Evolutionary conservation across 2,797 vertebrate species (phyloP), one percentile per base, ranked within the genome.

Genomic region (Ficedula albicollis): DNA sequence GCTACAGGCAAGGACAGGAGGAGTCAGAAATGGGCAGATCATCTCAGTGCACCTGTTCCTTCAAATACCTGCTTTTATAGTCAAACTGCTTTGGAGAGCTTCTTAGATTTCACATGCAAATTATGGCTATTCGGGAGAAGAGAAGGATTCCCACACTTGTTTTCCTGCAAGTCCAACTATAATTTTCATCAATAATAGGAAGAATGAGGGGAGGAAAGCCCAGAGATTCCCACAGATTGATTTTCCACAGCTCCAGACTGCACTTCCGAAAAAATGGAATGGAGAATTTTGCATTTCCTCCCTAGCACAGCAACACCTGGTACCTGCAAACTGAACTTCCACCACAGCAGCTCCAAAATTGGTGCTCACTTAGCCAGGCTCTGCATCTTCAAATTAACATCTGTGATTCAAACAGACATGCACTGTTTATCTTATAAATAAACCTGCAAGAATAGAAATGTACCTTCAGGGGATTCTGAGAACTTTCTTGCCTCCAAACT

Each of bases 91-190:
- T 13, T 26, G 56, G 12, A 64, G 27, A 51, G 20, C 12, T 54
- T 27, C 55, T 91, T 41, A 15, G 51, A 48, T 80, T 90, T 80
- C 87, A 92, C 76, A 52, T 69, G 52, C 34, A 93, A 93, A 87
- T 67, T 20, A 63, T 6, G 8, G 32, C 82, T 54, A 1, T 21
- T 93, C 54, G 78, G 64, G 46, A 14, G 29, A 68, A 81, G 19
- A 74, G 55, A 30, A 74, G 48, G 49, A 89, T 69, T 77, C 80
- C 25, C 10, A 63, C 56, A 13, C 34, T 81, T 38, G 15, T 69
- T 60, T 63, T 54, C 80, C 88, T 64, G n/a, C 49, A 89, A 54
- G n/a, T 16, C 46, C 48, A 73, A 41, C 54, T 15, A 32, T 25
- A 79, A 62, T 66, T 87, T 76, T 84, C 4, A 14, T 38, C 52